Evolutionary conservation across 2,797 vertebrate genomes (phyloP).

Genomic region (Luscinia luscinia): DNA sequence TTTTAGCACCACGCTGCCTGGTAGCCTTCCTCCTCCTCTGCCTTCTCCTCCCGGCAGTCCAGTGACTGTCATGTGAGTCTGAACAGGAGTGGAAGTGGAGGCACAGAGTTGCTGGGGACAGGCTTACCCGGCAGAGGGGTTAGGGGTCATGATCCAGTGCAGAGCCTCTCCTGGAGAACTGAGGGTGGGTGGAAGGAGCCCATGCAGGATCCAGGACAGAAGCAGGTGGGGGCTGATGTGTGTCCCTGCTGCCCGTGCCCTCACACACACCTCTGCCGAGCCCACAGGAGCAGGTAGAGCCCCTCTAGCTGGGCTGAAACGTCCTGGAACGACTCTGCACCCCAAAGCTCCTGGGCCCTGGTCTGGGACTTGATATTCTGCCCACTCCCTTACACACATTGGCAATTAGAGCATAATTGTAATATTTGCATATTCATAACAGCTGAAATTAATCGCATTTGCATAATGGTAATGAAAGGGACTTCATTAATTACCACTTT

Average conservation of each 20-base stretch:
- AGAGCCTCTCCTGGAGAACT: background rate
- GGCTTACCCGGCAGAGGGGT: background rate
- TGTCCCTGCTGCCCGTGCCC: background rate
- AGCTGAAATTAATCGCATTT: constrained; percentile 78
- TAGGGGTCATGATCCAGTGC: fast-evolving
- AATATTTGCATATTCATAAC: constrained; percentile 80
- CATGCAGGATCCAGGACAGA: background rate
- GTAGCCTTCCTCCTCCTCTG: background rate
- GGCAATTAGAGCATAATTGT: constrained; percentile 74
- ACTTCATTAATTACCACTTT: constrained; percentile 77
- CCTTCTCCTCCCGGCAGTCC: background rate
- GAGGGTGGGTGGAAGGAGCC: background rate
- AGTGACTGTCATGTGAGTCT: background rate
- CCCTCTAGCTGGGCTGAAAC: background rate
- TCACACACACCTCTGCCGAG: background rate
- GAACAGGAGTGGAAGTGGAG: background rate
- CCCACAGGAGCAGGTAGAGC: background rate
- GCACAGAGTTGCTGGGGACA: background rate
- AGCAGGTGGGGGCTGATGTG: fast-evolving
- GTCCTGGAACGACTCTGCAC: fast-evolving
- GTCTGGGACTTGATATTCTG: constrained; percentile 62
- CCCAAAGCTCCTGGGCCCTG: constrained; percentile 10
- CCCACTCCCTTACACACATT: constrained; percentile 50
- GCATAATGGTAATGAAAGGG: constrained; percentile 80
- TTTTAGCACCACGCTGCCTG: background rate